Conservation (phyloP, 2,113 vertebrate species). For the Xiphophorus hellerii region DNA sequence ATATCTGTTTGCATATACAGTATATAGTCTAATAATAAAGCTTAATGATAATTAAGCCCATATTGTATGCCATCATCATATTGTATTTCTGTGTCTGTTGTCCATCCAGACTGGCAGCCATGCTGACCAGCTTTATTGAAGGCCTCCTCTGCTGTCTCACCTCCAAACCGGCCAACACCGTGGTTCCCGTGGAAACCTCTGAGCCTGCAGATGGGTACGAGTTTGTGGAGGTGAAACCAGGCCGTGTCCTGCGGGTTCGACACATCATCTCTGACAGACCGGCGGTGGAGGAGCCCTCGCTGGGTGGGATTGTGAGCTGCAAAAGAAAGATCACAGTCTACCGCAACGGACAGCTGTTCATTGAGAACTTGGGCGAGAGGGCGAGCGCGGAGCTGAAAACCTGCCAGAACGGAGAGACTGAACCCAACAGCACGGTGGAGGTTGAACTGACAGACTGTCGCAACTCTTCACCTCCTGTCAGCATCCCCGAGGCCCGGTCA, state of each 20-base stretch:
- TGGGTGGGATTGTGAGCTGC: constrained; percentile 82
- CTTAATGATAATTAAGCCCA: background rate
- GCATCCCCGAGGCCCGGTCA: background rate
- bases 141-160: constrained; percentile 91
- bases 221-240: constrained; percentile 95
- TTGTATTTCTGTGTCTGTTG: background rate
- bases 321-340: constrained; percentile 91
- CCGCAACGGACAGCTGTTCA: constrained; percentile 90
- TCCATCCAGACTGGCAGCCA: constrained; percentile 71
- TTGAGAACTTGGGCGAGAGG: constrained; percentile 88
- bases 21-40: too few species aligned
- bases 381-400: constrained; percentile 80
- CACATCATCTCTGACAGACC: constrained; percentile 79
- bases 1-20: too few species aligned
- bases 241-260: constrained; percentile 87
- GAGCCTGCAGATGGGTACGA: constrained; percentile 88
- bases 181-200: constrained; percentile 85
- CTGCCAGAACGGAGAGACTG: constrained; percentile 78
- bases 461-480: background rate
- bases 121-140: constrained; percentile 90
- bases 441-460: constrained; percentile 77
- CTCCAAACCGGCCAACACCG: constrained; percentile 84
- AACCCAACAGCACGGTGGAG: constrained; percentile 78
- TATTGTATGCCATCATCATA: background rate
- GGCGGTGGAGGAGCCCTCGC: constrained; percentile 64